phyloP scores from a whole-genome alignment of 2,888 invertebrate genomes.

The Cancer borealis region DNA sequence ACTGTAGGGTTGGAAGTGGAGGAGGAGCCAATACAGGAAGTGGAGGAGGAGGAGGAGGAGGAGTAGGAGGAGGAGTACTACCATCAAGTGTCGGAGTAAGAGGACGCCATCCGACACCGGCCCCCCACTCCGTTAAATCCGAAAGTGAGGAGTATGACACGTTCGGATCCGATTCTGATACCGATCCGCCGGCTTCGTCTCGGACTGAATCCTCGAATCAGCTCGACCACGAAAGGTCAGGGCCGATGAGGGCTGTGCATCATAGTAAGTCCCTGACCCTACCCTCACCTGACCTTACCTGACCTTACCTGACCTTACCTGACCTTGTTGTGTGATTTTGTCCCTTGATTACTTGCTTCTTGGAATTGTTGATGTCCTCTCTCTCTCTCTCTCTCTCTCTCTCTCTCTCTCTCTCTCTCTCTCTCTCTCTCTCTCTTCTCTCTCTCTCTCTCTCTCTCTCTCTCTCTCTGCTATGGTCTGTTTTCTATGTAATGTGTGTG shows the following conservation, averaged over 20 bases:
- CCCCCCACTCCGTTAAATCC: constrained; percentile 70
- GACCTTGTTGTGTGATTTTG: background rate
- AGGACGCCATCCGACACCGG: constrained; percentile 72
- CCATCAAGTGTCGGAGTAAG: constrained; percentile 50
- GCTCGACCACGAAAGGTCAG: constrained; percentile 76
- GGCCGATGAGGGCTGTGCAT: constrained; percentile 74
- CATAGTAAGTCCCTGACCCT: constrained; percentile 72
- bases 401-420: background rate
- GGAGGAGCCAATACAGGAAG: constrained; percentile 49
- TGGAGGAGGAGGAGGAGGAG: constrained; percentile 49
- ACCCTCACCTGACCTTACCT: background rate
- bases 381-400: background rate
- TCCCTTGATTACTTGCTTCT: background rate
- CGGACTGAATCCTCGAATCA: constrained; percentile 74
- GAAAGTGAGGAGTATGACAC: constrained; percentile 74
- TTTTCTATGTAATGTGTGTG: background rate
- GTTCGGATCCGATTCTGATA: constrained; percentile 71
- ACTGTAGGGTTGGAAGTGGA: constrained; percentile 61
- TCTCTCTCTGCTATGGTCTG: background rate
- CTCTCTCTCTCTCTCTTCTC: constrained; percentile 2
- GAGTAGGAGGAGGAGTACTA: background rate
- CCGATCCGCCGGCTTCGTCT: constrained; percentile 69
- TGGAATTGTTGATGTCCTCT: background rate
- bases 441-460: background rate
- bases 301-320: background rate